These are phyloP conservation scores for Lagenorhynchus albirostris DNA, from an alignment of 2,113 vertebrate genomes.

Conservation along the genomic window DNA sequence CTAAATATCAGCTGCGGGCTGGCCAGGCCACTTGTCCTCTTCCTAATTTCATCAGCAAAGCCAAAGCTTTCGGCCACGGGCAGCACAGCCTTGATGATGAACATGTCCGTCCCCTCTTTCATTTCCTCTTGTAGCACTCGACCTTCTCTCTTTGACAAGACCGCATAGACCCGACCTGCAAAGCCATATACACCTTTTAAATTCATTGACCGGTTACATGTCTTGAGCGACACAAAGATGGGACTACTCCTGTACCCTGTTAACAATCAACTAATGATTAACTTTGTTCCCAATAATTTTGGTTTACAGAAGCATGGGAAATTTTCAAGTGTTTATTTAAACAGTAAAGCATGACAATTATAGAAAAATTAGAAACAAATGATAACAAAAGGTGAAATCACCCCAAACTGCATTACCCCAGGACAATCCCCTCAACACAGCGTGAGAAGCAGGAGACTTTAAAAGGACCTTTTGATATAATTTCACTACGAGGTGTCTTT, in stretches of 20 bases:
- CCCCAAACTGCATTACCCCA: not conserved
- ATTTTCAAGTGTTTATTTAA: not conserved
- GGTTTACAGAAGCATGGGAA: not conserved
- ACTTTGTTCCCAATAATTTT: not conserved
- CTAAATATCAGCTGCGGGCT: conserved; percentile 98
- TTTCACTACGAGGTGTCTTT: not conserved
- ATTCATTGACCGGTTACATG: not conserved
- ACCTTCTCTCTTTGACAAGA: conserved; percentile 93
- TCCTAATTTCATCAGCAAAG: conserved; percentile 97
- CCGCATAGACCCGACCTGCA: conserved; percentile 93
- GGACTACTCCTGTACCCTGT: fast-evolving
- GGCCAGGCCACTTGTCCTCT: conserved; percentile 95
- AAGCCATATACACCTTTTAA: not conserved
- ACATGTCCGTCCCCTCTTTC: conserved; percentile 97
- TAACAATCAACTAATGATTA: not conserved
- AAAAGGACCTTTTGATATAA: not conserved
- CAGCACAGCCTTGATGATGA: conserved; percentile 94
- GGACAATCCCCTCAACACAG: not conserved
- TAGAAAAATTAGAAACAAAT: not conserved
- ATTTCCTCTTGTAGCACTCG: conserved; percentile 96
- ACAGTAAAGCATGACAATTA: not conserved
- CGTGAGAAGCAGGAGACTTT: not conserved
- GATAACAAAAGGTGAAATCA: not conserved
- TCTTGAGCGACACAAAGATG: not conserved
- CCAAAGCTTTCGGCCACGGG: conserved; percentile 98